A percentile compares a stretch with the other conserved stretches of the same genome.
phyloP scores from a whole-genome alignment of 1,140 invertebrate genomes.

The Drosophila insularis region DNA sequence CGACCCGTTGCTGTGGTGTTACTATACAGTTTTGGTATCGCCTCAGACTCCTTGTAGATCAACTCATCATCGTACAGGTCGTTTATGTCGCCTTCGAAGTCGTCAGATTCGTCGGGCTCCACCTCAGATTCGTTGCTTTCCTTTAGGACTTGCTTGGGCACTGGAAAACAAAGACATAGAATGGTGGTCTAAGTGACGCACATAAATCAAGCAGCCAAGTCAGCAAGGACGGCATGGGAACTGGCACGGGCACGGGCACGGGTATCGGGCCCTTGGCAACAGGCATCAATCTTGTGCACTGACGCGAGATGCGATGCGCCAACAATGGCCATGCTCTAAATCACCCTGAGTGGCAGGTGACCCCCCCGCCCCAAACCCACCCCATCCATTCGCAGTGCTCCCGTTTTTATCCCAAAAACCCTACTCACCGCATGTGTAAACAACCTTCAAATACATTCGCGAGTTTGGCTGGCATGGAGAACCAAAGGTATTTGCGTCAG shows the following conservation, averaged over 20 bases:
- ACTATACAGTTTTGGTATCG: conserved; percentile 76
- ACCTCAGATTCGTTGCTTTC: conserved; percentile 89
- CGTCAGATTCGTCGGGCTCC: conserved; percentile 88
- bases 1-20: conserved; percentile 52
- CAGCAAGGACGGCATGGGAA: not conserved
- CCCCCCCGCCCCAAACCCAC: too few species aligned
- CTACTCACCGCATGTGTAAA: conserved; percentile 96
- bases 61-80: conserved; percentile 83
- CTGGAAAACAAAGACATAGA: conserved; percentile 73
- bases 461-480: conserved; percentile 92
- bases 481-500: conserved; percentile 92
- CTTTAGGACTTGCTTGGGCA: conserved; percentile 91
- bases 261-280: conserved; percentile 32
- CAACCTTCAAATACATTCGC: conserved; percentile 94
- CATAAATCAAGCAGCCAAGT: conserved; percentile 44
- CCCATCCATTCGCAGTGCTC: not conserved
- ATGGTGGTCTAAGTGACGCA: conserved; percentile 27
- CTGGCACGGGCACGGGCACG: not conserved
- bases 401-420: not conserved
- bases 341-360: conserved; percentile 31
- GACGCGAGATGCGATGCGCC: conserved; percentile 37
- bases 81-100: conserved; percentile 82
- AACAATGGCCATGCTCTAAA: conserved; percentile 39
- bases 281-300: conserved; percentile 52
- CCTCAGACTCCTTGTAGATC: conserved; percentile 81